Percentiles rank a stretch among this genome's conserved stretches.
Conservation (phyloP, 37 sponge, comb jelly and placozoan species). For the Ephydatia muelleri region DNA sequence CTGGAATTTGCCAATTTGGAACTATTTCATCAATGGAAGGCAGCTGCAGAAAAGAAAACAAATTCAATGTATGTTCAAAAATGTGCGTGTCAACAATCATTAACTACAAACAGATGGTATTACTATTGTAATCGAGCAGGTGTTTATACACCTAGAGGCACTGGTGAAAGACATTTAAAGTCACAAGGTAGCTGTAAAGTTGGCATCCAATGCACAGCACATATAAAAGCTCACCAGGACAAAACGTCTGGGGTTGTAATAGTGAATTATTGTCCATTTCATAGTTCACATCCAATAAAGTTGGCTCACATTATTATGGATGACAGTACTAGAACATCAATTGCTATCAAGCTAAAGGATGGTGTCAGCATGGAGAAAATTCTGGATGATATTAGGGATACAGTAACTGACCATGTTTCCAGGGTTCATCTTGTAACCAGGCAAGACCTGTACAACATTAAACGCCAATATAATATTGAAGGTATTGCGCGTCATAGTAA, state of each 20-base stretch:
- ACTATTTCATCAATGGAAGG: too few species aligned
- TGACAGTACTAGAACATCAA: background rate
- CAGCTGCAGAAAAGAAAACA: too few species aligned
- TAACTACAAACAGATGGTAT: slow-evolving; percentile 3
- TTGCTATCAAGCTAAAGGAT: slow-evolving; percentile 38
- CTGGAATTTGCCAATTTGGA: too few species aligned
- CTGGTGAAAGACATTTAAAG: slow-evolving; percentile 25
- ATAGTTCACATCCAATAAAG: slow-evolving; percentile 13
- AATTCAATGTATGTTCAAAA: too few species aligned
- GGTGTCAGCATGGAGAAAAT: slow-evolving; percentile 24
- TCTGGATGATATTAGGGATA: slow-evolving; percentile 32
- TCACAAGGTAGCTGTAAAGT: slow-evolving; percentile 42
- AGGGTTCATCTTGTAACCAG: slow-evolving; percentile 32
- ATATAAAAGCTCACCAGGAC: slow-evolving; percentile 7
- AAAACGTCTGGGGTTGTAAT: background rate
- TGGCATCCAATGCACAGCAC: slow-evolving; percentile 27
- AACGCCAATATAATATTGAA: slow-evolving; percentile 13
- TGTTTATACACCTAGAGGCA: slow-evolving; percentile 8
- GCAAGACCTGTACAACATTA: slow-evolving; percentile 40
- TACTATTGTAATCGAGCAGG: slow-evolving; percentile 48
- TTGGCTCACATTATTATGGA: slow-evolving; percentile 20
- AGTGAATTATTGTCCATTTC: slow-evolving; percentile 5
- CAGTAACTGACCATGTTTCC: slow-evolving; percentile 5
- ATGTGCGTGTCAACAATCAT: too few species aligned
- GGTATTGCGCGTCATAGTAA: slow-evolving; percentile 10